Evolutionary conservation across 92 coral and sea anemone genomes (phyloP), one percentile per base, ranked within the genome.

Genomic region (Anthopleura xanthogrammica): DNA sequence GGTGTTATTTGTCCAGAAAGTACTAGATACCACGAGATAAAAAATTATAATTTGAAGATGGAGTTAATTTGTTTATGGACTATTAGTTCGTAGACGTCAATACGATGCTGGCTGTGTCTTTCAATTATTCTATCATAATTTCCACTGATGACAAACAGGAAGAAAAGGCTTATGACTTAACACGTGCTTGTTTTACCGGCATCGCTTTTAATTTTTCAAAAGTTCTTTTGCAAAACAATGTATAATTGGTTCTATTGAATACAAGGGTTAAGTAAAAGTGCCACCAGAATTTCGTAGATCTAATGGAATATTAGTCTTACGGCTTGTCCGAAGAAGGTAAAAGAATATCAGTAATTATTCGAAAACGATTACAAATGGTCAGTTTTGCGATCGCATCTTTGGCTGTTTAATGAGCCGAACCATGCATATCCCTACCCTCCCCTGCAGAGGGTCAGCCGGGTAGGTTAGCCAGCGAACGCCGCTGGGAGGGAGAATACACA

Each of bases 151-250:
- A 19, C 70, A 62, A 62, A 62, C 70, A 19, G 70, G 29, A 62
- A 62, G 22, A 22, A 11, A 19, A 62, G 70, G 23, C 58, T 62
- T 68, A 12, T 10, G 9, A 12, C 41, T 68, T 24, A 23, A 16
- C 74, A 68, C 74, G 74, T 68, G 74, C 41, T 8, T 68, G 29
- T n/a, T 19, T 12, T 6, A 62, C 70, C 29, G 70, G 74, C 74
- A 68, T 68, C 42, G 74, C 74, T 68, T 68, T 29, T 54, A 54
- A 68, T 23, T 68, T 23, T 68, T 68, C 41, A 68, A 68, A 68
- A 4, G 16, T 23, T 10, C 16, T 68, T 29, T 68, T 36, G 24
- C 74, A 36, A 68, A 65, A 68, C 43, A 68, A 68, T 68, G 46
- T 7, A 1, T 23, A 54, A 54, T 54, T 54, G 58, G 58, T 11